Evolutionary conservation across 2,888 invertebrate genomes (phyloP), one percentile per base, ranked within the genome.

Genomic region (Agrypnus murinus): DNA sequence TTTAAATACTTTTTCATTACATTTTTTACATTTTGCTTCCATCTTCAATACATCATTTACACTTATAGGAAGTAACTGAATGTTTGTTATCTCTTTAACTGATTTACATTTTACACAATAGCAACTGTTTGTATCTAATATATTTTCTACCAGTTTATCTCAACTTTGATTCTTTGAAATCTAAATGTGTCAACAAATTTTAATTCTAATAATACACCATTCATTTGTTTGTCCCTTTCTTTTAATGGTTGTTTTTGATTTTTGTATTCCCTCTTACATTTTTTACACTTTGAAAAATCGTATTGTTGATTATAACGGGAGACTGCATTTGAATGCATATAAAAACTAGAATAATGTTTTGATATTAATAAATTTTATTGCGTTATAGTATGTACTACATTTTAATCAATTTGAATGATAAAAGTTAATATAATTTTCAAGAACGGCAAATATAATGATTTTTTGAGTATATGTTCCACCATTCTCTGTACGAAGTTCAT

Each of bases 131-230:
- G n/a, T 12, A 10, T 40, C 40, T 40, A 40, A 40, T 40, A 40
- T n/a, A 40, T 40, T 40, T 40, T 45, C 15, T 45, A 45, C 45
- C 12, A 45, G 45, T 45, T 45, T 45, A 45, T 45, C 45, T 14
- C 12, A 15, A 45, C 10, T 3, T 40, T 40, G 40, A 40, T 40
- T 40, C 40, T n/a, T 40, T n/a, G n/a, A 12, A 40, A 40, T 40
- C 40, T 45, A 45, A 45, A 45, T 45, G 45, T 45, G 45, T 45
- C 45, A 15, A 45, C 15, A 45, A 45, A 45, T 45, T 45, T 45
- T 14, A 45, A 15, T 45, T 45, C 45, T 45, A 45, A 45, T 45
- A 15, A 15, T 15, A 45, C 45, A 15, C 15, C 45, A 45, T 45
- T 45, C 45, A 45, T 45, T 45, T 45, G n/a, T n/a, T n/a, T n/a